Evolutionary conservation across 2,797 vertebrate genomes (phyloP).

Genomic region (Cyprinodon diabolis): DNA sequence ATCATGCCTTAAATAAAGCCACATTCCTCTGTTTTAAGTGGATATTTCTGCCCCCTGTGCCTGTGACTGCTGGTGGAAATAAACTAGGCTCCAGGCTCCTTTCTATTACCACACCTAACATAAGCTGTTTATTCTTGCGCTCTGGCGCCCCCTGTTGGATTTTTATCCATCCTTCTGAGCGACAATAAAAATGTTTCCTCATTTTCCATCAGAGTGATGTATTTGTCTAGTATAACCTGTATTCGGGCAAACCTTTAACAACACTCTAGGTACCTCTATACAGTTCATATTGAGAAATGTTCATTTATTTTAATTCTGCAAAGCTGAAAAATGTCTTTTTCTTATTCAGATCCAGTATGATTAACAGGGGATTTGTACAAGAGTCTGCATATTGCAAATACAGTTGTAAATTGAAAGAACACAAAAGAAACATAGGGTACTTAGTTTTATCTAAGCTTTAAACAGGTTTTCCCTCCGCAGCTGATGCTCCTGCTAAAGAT

Average conservation of each 20-base stretch:
- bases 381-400: too few species aligned
- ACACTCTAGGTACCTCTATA: too few species aligned
- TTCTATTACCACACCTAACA: constrained; percentile 3
- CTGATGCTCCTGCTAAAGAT: too few species aligned
- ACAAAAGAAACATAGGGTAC: too few species aligned
- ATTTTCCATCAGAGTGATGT: background rate
- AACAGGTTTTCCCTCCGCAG: too few species aligned
- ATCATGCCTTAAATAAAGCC: constrained; percentile 29
- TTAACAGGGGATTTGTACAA: too few species aligned
- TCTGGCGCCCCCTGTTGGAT: constrained; percentile 41
- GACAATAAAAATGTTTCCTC: too few species aligned
- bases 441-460: too few species aligned
- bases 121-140: constrained; percentile 6
- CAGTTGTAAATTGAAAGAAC: too few species aligned
- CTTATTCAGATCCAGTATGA: too few species aligned
- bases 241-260: too few species aligned
- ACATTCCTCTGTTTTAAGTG: constrained; percentile 27
- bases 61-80: background rate
- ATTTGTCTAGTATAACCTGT: background rate
- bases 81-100: constrained; percentile 3
- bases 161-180: fast-evolving
- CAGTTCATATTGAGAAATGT: background rate
- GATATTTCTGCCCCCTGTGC: background rate
- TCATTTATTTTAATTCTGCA: background rate
- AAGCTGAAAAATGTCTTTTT: too few species aligned